Conservation (phyloP, 2,797 vertebrate species). For the Eremophila alpestris region DNA sequence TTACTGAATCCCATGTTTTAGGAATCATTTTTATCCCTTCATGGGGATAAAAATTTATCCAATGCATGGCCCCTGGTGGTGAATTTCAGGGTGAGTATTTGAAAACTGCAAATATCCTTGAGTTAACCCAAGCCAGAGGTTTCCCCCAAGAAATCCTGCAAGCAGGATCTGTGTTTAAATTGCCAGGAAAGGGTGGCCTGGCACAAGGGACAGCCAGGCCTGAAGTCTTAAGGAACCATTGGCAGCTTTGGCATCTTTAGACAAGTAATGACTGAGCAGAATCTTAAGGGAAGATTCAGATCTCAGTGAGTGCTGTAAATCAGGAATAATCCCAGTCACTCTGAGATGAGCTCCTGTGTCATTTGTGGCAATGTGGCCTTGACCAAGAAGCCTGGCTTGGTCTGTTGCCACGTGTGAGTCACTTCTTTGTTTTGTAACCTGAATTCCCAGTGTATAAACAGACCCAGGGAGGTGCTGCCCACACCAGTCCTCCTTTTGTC, state of each 20-base stretch:
- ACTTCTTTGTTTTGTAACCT: background rate
- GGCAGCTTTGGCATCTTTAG: background rate
- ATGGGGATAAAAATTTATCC: background rate
- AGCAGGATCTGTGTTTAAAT: background rate
- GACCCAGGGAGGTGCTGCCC: background rate
- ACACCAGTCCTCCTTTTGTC: background rate
- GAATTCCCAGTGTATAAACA: background rate
- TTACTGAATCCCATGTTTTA: background rate
- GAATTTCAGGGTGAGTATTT: background rate
- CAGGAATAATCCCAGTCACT: background rate
- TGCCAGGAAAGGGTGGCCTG: background rate
- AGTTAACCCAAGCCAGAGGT: background rate
- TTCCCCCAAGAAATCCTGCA: background rate
- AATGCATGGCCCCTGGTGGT: background rate
- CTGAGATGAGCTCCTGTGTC: background rate
- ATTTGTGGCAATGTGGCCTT: background rate
- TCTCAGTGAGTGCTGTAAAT: background rate
- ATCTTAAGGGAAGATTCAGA: background rate
- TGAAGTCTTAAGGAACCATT: background rate
- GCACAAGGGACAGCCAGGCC: background rate
- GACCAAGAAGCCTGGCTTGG: background rate
- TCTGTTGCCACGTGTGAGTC: background rate
- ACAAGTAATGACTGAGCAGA: conserved; percentile 4
- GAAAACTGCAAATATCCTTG: background rate
- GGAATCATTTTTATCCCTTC: background rate